These are phyloP conservation scores for Siniperca undulata DNA, from an alignment of 2,797 vertebrate species.

Conservation along the genomic window DNA sequence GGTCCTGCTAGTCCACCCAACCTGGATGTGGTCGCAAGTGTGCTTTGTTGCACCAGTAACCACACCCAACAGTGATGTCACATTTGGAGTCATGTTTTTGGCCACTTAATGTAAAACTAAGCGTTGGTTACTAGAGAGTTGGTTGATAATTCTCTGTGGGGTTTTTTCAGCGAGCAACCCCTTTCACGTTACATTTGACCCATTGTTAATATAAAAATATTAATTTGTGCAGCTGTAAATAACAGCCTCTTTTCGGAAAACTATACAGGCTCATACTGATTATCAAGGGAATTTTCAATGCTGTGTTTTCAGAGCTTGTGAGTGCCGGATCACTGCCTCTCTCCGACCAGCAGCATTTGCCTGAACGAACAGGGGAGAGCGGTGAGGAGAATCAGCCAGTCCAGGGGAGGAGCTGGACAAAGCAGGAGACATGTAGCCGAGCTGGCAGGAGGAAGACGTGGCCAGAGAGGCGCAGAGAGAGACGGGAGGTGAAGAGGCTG, in stretches of 20 bases:
- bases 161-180: background rate
- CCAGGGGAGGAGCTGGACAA: slow-evolving; percentile 54
- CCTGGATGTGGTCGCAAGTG: background rate
- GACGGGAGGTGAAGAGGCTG: slow-evolving; percentile 73
- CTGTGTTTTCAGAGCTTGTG: slow-evolving; percentile 61
- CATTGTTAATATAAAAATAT: background rate
- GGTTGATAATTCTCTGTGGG: background rate
- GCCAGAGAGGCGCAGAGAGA: slow-evolving; percentile 74
- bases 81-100: no score
- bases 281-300: slow-evolving; percentile 8
- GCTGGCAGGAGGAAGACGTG: slow-evolving; percentile 66
- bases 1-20: background rate
- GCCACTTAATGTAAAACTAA: no score
- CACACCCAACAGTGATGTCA: background rate
- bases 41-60: background rate
- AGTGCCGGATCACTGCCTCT: slow-evolving; percentile 16
- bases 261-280: background rate
- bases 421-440: slow-evolving; percentile 45
- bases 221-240: background rate
- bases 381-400: slow-evolving; percentile 44
- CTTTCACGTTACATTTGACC: background rate
- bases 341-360: slow-evolving; percentile 49
- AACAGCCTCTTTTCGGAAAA: background rate
- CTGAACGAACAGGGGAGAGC: slow-evolving; percentile 40
- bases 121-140: no score